Evolutionary conservation across 2,797 vertebrate genomes (phyloP).

Genomic region (Morus bassanus): DNA sequence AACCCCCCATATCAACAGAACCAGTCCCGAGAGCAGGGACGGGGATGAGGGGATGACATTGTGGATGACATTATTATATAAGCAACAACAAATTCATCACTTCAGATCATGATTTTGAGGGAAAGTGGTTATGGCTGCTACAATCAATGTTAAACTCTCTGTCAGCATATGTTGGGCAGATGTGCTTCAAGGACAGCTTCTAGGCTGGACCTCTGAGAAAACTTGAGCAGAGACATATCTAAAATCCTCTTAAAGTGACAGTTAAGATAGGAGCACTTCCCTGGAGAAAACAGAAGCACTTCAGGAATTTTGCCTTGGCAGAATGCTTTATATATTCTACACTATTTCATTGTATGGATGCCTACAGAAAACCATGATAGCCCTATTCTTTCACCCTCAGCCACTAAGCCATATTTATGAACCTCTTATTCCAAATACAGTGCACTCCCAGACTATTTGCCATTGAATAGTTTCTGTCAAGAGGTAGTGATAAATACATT

Average conservation of each 20-base stretch:
- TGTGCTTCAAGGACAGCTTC: neutral
- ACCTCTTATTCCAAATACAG: neutral
- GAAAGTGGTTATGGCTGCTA: neutral
- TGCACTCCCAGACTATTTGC: neutral
- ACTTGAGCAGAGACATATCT: neutral
- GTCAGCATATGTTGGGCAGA: neutral
- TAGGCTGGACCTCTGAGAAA: neutral
- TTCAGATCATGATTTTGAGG: neutral
- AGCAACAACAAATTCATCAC: neutral
- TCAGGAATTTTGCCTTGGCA: neutral
- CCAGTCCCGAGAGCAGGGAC: neutral
- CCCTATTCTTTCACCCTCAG: neutral
- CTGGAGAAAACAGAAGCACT: neutral
- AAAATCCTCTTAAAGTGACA: neutral
- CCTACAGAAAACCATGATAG: neutral
- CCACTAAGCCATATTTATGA: neutral
- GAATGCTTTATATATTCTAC: neutral
- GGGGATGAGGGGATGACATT: neutral
- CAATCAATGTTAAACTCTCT: neutral
- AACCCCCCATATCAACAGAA: neutral
- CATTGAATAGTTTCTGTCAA: neutral
- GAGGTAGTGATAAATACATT: neutral
- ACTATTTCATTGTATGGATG: neutral
- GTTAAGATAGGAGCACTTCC: neutral
- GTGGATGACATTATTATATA: neutral